These are phyloP conservation scores for Drosophila helvetica DNA, from an alignment of 2,888 invertebrate genomes.

Conservation along the genomic window DNA sequence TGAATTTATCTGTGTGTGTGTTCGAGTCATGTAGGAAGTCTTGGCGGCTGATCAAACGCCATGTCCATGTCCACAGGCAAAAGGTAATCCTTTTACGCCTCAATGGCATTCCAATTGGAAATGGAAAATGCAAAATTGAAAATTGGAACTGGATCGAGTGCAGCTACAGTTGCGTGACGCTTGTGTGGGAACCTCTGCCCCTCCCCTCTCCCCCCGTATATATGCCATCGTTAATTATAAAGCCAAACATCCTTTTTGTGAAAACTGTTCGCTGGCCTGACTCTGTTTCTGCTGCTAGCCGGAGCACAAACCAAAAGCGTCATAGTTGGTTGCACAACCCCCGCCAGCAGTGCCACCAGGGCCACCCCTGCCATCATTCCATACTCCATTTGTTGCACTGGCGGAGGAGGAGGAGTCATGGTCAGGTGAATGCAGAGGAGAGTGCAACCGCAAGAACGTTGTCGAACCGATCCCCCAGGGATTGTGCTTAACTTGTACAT, in stretches of 20 bases:
- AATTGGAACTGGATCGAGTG: neutral
- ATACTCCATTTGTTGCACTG: slow-evolving; percentile 6
- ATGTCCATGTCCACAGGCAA: slow-evolving; percentile 38
- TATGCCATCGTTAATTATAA: slow-evolving; percentile 58
- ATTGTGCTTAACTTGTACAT: slow-evolving; percentile 20
- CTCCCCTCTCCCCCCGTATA: slow-evolving; percentile 8
- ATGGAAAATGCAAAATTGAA: slow-evolving; percentile 32
- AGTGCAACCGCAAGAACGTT: slow-evolving; percentile 32
- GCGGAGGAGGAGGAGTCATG: slow-evolving; percentile 30
- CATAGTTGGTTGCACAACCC: slow-evolving; percentile 58
- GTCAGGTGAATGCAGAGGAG: slow-evolving; percentile 19
- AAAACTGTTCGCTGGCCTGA: neutral
- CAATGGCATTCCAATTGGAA: slow-evolving; percentile 40
- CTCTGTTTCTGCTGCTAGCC: slow-evolving; percentile 5
- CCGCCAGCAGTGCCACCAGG: neutral
- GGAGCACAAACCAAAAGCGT: slow-evolving; percentile 32
- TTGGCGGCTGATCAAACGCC: slow-evolving; percentile 43
- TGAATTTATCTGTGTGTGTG: slow-evolving; percentile 8
- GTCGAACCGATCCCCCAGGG: slow-evolving; percentile 8
- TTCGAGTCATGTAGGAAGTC: slow-evolving; percentile 43
- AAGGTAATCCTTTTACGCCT: slow-evolving; percentile 52
- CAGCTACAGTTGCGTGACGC: slow-evolving; percentile 29
- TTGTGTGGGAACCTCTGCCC: slow-evolving; percentile 54
- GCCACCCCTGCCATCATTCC: neutral
- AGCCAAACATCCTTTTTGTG: slow-evolving; percentile 31